Conservation (phyloP, 2,113 vertebrate genomes). For the Eulemur rufifrons region DNA sequence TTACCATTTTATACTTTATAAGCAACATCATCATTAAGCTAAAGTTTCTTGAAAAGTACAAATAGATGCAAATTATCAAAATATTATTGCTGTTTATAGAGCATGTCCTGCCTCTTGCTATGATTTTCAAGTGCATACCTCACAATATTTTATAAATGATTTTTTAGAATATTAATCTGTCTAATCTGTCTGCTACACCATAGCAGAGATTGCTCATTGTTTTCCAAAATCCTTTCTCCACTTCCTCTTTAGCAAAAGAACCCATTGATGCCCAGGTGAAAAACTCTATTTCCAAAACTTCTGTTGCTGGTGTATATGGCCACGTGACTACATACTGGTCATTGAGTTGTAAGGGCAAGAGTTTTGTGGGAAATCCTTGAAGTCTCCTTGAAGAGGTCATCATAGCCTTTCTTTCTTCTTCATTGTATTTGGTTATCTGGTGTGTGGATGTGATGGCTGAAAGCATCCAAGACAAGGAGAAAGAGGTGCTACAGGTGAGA, state of each 20-base stretch:
- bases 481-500: background rate
- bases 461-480: background rate
- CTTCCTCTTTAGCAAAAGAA: background rate
- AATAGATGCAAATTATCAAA: background rate
- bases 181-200: background rate
- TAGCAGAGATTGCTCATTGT: background rate
- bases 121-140: background rate
- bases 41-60: background rate
- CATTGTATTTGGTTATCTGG: background rate
- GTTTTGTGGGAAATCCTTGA: background rate
- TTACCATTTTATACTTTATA: background rate
- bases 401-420: rapidly evolving
- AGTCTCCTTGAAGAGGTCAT: background rate
- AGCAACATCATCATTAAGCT: background rate
- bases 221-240: background rate
- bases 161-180: background rate
- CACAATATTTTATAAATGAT: background rate
- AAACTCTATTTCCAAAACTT: background rate
- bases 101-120: background rate
- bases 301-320: rapidly evolving
- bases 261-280: rapidly evolving
- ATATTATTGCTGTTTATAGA: background rate
- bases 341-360: background rate
- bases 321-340: background rate
- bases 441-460: background rate